These are phyloP conservation scores for Montifringilla adamsi DNA, from an alignment of 2,113 vertebrate species.

Conservation along the genomic window DNA sequence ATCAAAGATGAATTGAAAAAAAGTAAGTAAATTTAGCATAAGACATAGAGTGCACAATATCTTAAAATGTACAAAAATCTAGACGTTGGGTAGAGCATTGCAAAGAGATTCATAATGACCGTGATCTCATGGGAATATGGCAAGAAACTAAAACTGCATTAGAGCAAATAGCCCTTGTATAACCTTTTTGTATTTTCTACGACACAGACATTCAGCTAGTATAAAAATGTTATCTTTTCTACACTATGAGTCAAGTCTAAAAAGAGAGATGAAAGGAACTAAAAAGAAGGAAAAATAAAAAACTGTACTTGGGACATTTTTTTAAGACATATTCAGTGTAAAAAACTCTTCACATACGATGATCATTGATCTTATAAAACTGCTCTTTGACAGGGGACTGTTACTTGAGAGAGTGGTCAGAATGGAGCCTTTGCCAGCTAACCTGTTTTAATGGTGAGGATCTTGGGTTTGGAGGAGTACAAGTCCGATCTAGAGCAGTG, in stretches of 20 bases:
- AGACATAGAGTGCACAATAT: background rate
- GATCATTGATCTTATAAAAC: background rate
- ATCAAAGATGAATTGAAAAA: background rate
- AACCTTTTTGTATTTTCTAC: background rate
- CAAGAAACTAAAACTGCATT: background rate
- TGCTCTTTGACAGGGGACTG: slow-evolving; percentile 84
- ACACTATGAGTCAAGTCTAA: background rate
- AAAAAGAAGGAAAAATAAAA: background rate
- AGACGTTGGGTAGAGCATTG: background rate
- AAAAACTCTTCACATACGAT: background rate
- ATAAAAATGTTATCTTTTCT: background rate
- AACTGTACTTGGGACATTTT: background rate
- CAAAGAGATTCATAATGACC: background rate
- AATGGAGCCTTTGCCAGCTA: slow-evolving; percentile 91
- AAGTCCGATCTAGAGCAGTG: slow-evolving; percentile 89
- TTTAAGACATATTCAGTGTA: background rate
- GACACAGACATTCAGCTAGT: background rate
- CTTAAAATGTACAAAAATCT: background rate
- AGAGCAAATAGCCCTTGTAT: background rate
- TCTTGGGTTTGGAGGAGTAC: slow-evolving; percentile 86
- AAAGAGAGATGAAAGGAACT: background rate
- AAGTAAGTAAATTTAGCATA: background rate
- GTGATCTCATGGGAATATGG: background rate
- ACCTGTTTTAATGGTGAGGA: slow-evolving; percentile 89
- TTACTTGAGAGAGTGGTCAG: slow-evolving; percentile 95